phyloP scores from a whole-genome alignment of 2,113 vertebrate genomes.

The Cyphomyrus plagiostoma region DNA sequence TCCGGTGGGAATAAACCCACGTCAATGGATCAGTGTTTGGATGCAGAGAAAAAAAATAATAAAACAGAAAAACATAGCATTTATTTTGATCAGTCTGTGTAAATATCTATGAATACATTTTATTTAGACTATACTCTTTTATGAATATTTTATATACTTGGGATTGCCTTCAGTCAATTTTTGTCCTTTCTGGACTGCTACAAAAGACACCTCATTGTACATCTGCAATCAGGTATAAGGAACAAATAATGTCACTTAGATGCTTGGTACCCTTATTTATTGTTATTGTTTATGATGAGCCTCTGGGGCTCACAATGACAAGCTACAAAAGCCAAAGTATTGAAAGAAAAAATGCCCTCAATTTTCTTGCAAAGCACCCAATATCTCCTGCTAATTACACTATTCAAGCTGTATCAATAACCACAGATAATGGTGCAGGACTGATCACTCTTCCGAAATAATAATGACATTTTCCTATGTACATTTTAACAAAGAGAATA shows the following conservation, averaged over 20 bases:
- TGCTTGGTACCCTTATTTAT: neutral
- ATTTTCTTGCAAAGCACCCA: neutral
- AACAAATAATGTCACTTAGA: neutral
- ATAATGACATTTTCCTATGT: constrained; percentile 11
- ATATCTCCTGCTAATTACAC: constrained; percentile 8
- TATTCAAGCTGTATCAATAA: constrained; percentile 18
- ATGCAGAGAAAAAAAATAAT: neutral
- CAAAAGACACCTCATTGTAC: neutral
- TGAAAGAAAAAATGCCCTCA: neutral
- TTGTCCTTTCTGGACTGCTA: neutral
- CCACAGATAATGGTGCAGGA: constrained; percentile 11
- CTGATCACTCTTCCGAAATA: constrained; percentile 25
- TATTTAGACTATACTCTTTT: neutral
- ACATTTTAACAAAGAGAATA: constrained; percentile 48
- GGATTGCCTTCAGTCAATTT: neutral
- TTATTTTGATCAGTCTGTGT: neutral
- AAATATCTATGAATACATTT: neutral
- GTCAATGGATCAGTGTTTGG: constrained; percentile 8
- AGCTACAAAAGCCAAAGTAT: neutral
- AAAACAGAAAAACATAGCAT: neutral
- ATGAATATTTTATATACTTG: neutral
- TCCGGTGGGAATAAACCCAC: constrained; percentile 14
- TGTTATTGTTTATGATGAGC: neutral
- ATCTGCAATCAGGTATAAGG: neutral
- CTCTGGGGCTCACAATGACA: neutral